Base-by-base conservation (phyloP, 2,888 invertebrate species). In the Teleiodes luculella region DNA sequence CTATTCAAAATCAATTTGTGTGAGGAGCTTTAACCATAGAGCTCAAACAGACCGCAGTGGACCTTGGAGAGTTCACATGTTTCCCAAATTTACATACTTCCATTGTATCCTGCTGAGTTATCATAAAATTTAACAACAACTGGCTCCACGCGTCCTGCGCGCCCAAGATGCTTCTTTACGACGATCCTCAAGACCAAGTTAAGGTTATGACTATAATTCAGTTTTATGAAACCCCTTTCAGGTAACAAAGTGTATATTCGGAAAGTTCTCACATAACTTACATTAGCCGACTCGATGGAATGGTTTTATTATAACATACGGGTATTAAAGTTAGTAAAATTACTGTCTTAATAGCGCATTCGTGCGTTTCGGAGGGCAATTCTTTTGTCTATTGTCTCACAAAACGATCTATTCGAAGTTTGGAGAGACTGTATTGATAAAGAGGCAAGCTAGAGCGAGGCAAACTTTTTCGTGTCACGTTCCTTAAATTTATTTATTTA, bases 201-300 rank as follows among this genome's bases (percentile, higher is more conserved):
- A 80, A 80, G 81, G 84, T 86, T 86, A 88, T 85, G 65, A 72
- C 82, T 79, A 87, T 88, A 86, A 86, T 86, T 88, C 81, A 83
- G 82, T 85, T 86, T 88, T 88, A 88, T 86, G 86, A 81, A 86
- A 85, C 86, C 82, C 80, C 80, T 83, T 85, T 79, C 81, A 83
- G 83, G 83, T 86, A 83, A 82, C 82, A 81, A 83, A 84, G 81
- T 85, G 78, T 85, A 72, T 80, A 70, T 80, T 78, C 70, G 68
- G 67, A 77, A 84, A 81, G 78, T 83, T 86, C 76, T 74, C 80
- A 80, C 77, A 79, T 80, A 79, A 78, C 72, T 79, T 66, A 74
- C 66, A 70, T 68, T 71, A 74, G 66, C 60, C 58, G 62, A 62
- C 61, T 63, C 61, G 62, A 66, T 66, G 60, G 59, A 55, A 62